Base-by-base conservation (phyloP, 2,888 invertebrate species). In the Steromphala cineraria region DNA sequence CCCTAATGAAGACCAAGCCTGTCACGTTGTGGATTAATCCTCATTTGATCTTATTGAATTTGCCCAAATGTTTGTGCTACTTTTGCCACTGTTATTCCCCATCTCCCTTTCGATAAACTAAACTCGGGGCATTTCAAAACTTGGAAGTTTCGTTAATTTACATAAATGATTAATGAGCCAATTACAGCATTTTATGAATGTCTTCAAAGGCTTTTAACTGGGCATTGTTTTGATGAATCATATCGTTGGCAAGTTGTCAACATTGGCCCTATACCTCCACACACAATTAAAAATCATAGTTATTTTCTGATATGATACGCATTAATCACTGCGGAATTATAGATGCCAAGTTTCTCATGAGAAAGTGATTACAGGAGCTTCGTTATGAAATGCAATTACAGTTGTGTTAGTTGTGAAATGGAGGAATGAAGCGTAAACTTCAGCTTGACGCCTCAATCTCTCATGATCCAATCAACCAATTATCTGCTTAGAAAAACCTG, bases 121-220 rank as follows among this genome's bases (percentile, higher is more conserved):
- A 28, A 62, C 46, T 62, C 28, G 62, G 62, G 62, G 24, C 71
- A 40, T 71, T 71, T 71, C 31, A 71, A 71, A 40, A 40, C 36
- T 71, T 71, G 28, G n/a, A 71, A 36, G 71, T 71, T 71, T 71
- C 31, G 28, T 28, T 31, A 71, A 71, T 71, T 71, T 71, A 36
- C 71, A 71, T 71, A 71, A 71, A 71, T 71, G 71, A 71, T 71
- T 36, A 40, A 71, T 71, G 71, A 71, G 36, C 31, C 71, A 71
- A 71, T 71, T 71, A 71, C 71, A n/a, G n/a, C 71, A 71, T 71
- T 71, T 31, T 71, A 71, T 71, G 31, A 71, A 71, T 36, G 40
- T 71, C 36, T 71, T 71, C 71, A 71, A 71, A 71, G 36, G 71
- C 71, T 71, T 71, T 71, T 36, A 71, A 71, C 36, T 71, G 28